Evolutionary conservation across 2,888 invertebrate species (phyloP).

Genomic region (Drosophila bunnanda): DNA sequence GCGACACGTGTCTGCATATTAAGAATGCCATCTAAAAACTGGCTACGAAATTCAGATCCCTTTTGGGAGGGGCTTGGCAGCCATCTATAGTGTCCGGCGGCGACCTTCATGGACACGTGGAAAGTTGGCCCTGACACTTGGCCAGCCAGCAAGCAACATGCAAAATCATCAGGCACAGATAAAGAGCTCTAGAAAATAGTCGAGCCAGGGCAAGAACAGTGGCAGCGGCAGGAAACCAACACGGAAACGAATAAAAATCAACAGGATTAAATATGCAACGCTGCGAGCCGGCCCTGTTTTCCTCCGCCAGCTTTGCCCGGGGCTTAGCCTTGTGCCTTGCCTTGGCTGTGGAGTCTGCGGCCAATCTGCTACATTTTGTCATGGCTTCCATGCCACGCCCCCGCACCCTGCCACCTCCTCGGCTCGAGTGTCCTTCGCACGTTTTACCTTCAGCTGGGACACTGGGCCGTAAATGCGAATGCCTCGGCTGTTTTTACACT

Average conservation of each 20-base stretch:
- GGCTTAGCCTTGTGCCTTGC: constrained; percentile 44
- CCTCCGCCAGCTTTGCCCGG: constrained; percentile 48
- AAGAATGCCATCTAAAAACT: too few species aligned
- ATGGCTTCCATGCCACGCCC: constrained; percentile 55
- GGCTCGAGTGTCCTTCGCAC: constrained; percentile 55
- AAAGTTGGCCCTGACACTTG: constrained; percentile 29
- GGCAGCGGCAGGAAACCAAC: constrained; percentile 38
- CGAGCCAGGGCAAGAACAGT: constrained; percentile 32
- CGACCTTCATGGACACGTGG: constrained; percentile 27
- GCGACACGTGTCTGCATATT: constrained; percentile 24
- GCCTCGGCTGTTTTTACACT: constrained; percentile 22
- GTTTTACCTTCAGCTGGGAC: constrained; percentile 58
- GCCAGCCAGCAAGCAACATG: constrained; percentile 63
- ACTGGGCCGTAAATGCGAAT: constrained; percentile 38
- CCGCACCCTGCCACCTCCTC: constrained; percentile 3
- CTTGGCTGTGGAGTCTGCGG: constrained; percentile 38
- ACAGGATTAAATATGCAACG: constrained; percentile 75
- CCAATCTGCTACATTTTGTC: constrained; percentile 76
- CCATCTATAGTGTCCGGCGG: constrained; percentile 12
- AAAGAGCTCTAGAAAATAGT: constrained; percentile 66
- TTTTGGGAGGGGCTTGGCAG: constrained; percentile 17
- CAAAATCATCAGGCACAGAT: constrained; percentile 61
- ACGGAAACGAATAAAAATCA: constrained; percentile 75
- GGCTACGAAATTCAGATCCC: constrained; percentile 9
- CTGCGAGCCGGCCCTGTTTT: constrained; percentile 37